Evolutionary conservation across 2,113 vertebrate genomes (phyloP), one percentile per base, ranked within the genome.

Genomic region (Cairina moschata): DNA sequence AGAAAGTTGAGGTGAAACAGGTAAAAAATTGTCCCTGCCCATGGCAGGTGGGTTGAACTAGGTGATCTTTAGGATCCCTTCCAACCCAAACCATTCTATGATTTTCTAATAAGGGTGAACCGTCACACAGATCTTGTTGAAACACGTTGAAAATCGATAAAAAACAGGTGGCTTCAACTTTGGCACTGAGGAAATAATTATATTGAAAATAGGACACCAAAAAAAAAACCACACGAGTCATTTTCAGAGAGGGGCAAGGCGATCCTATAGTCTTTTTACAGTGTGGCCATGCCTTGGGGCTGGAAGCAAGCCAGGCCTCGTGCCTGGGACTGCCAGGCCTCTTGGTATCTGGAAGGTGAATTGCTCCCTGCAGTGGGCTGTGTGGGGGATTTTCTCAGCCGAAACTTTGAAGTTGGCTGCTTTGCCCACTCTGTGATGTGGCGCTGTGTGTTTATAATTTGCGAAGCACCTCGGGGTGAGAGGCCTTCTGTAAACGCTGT

Each of bases 381-480:
- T 1, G 52, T 40, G 42, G 3, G 90, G 82, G 88, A 88, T 95
- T 93, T 96, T 94, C 79, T 76, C 90, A 78, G n/a, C 55, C 3
- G 11, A 62, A 52, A 34, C 75, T 74, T 63, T 88, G 68, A 83
- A 86, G 79, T 42, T 56, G 63, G 56, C 67, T 32, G 46, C 36
- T 88, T 62, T 13, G 56, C 63, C 50, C 7, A 0, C 13, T 36
- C 73, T 91, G 40, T 75, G 79, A 86, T 66, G 87, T 74, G 72
- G 66, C 10, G 1, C 75, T 90, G 55, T 16, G 15, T 94, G 85
- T 91, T 97, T 94, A 44, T 55, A 16, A 82, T 95, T 80, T 96
- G 68, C 31, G 83, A 67, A 94, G 88, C 88, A 96, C 91, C 90
- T 93, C 60, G 6, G 72, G 90, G 85, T 93, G 93, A 96, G 94